Evolutionary conservation across 2,797 vertebrate species (phyloP).

Genomic region (Rhynchonycteris naso): DNA sequence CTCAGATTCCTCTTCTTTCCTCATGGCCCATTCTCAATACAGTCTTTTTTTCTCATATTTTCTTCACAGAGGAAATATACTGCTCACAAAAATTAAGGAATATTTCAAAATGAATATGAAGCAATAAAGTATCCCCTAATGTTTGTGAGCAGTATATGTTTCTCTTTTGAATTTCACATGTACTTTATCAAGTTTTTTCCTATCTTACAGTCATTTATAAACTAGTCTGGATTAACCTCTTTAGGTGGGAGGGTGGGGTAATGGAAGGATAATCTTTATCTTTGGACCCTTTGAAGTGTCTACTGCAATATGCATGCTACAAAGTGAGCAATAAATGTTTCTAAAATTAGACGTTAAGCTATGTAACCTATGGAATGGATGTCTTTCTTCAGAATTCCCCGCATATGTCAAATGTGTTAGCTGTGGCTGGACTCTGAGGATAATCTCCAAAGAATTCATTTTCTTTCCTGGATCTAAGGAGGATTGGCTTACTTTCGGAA

Average conservation of each 20-base stretch:
- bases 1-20: constrained; percentile 5
- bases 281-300: background rate
- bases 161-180: no score
- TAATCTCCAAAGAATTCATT: constrained; percentile 44
- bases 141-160: no score
- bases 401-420: background rate
- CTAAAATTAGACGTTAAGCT: constrained; percentile 37
- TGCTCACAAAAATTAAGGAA: background rate
- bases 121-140: no score
- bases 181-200: constrained; percentile 32
- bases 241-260: background rate
- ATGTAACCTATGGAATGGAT: constrained; percentile 69
- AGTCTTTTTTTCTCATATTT: constrained; percentile 54
- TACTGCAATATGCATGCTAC: constrained; percentile 14
- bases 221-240: background rate
- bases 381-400: background rate
- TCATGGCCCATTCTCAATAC: background rate
- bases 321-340: constrained; percentile 42
- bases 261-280: background rate
- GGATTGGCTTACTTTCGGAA: background rate
- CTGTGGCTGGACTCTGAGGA: background rate
- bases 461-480: background rate
- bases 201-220: background rate
- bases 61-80: background rate
- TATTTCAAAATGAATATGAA: no score